phyloP scores from a whole-genome alignment of 92 coral and sea anemone species.

The Meandrina meandrites region DNA sequence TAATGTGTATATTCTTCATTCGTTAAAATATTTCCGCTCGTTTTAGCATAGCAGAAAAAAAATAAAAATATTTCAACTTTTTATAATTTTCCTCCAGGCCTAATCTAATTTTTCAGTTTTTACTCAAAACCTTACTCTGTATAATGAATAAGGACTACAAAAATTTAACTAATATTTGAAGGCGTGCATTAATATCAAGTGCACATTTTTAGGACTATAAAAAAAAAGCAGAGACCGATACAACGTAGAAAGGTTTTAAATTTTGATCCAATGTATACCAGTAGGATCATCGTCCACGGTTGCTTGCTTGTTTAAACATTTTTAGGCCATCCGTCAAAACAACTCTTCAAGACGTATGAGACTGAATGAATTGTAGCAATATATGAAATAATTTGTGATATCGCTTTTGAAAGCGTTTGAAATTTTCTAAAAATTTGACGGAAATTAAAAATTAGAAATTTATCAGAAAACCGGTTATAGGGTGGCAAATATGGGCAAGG shows the following conservation, averaged over 20 bases:
- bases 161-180: neutral
- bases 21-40: neutral
- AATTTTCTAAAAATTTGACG: too few relatives aligned
- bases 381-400: too few relatives aligned
- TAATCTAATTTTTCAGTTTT: neutral
- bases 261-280: too few relatives aligned
- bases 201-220: neutral
- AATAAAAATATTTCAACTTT: too few relatives aligned
- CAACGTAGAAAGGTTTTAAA: too few relatives aligned
- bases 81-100: neutral
- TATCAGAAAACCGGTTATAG: too few relatives aligned
- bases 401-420: too few relatives aligned
- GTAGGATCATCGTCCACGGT: too few relatives aligned
- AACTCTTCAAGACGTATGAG: neutral
- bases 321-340: neutral
- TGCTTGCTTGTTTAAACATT: too few relatives aligned
- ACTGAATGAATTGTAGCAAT: neutral
- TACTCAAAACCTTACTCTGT: neutral
- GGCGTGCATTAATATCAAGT: neutral
- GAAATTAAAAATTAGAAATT: too few relatives aligned
- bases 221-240: too few relatives aligned
- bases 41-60: neutral
- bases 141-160: neutral
- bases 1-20: neutral
- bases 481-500: neutral